These are phyloP conservation scores for Drosophila triauraria DNA, from an alignment of 1,140 invertebrate species.

Conservation along the genomic window DNA sequence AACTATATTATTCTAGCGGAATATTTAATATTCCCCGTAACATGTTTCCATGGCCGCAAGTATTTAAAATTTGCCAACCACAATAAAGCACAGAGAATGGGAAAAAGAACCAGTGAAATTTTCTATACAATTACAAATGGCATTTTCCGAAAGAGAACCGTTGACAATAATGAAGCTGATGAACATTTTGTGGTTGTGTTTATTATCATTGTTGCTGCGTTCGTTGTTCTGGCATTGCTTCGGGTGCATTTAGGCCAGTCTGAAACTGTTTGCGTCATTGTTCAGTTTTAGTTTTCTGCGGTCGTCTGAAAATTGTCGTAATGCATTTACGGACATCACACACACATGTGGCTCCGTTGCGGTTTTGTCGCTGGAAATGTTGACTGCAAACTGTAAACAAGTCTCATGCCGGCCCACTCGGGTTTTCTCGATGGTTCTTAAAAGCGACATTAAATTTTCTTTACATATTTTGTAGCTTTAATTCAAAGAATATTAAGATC, in stretches of 20 bases:
- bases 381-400: conserved; percentile 52
- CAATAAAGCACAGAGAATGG: conserved; percentile 2
- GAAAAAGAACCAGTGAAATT: conserved; percentile 9
- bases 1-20: not conserved
- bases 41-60: not conserved
- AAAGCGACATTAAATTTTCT: not conserved
- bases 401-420: conserved; percentile 1
- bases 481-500: no score
- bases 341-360: conserved; percentile 46
- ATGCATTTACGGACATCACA: conserved; percentile 45
- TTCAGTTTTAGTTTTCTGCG: conserved; percentile 56
- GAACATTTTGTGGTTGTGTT: conserved; percentile 72
- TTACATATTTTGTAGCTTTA: no score
- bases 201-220: conserved; percentile 53
- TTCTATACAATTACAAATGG: conserved; percentile 17
- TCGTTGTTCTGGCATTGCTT: conserved; percentile 26
- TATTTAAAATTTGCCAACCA: conserved; percentile 16
- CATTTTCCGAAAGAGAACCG: conserved; percentile 47
- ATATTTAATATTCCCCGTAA: conserved; percentile 2
- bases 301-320: conserved; percentile 51
- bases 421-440: not conserved
- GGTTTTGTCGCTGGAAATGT: conserved; percentile 58
- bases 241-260: conserved; percentile 37
- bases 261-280: conserved; percentile 34
- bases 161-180: conserved; percentile 72